These are phyloP conservation scores for Bergia puertoricense DNA, from an alignment of 92 coral and sea anemone species.

Conservation along the genomic window DNA sequence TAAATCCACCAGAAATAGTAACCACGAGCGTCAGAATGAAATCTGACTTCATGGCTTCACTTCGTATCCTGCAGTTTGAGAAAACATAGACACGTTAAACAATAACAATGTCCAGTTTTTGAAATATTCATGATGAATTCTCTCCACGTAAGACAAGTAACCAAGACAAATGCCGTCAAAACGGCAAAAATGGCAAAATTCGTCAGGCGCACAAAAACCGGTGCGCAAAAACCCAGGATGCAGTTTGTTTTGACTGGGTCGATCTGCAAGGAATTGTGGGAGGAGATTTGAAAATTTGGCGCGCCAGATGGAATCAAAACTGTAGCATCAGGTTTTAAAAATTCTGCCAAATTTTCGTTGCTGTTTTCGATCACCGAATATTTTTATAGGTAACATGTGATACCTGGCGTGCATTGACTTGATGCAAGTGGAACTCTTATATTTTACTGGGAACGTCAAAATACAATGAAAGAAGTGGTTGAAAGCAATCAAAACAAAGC, in stretches of 20 bases:
- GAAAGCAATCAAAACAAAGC: conserved; percentile 10
- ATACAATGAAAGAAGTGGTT: not conserved
- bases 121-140: conserved; percentile 30
- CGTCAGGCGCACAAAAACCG: conserved; percentile 43
- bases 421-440: not conserved
- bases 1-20: not conserved
- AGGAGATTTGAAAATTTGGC: conserved; percentile 72
- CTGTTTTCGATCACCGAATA: not conserved
- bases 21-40: not conserved
- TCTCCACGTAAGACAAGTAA: not conserved
- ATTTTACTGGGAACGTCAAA: not conserved
- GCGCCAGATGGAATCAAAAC: conserved; percentile 48
- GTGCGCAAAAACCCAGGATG: not conserved
- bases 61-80: not conserved
- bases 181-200: conserved; percentile 17
- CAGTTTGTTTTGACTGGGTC: conserved; percentile 16
- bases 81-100: not conserved
- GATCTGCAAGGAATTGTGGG: conserved; percentile 53
- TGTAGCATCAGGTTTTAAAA: not conserved
- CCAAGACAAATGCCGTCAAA: not conserved
- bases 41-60: conserved; percentile 1
- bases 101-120: not conserved
- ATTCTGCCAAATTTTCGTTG: not conserved
- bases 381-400: not conserved
- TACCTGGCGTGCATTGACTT: not conserved